Evolutionary conservation across 2,113 vertebrate species (phyloP), one percentile per base, ranked within the genome.

Genomic region (Perccottus glenii): DNA sequence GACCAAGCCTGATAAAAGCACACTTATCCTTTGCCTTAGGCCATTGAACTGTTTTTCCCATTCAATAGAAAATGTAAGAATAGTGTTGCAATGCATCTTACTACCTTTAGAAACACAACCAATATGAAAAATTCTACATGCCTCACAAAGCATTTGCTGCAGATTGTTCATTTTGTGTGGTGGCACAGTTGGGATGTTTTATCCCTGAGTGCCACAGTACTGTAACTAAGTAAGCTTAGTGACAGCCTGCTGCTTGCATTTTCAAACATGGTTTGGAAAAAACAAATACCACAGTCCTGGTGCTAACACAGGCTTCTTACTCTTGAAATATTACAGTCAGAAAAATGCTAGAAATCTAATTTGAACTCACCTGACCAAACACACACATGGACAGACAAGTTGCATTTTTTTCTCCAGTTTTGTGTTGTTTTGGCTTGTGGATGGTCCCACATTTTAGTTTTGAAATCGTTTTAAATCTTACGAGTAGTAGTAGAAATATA

Each of bases 111-210:
- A 55, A 36, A 36, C 52, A 36, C 33, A 55, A 27, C 19, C 19
- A 33, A 36, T 9, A 32, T 7, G 52, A 55, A 36, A 38, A 55
- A 55, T 81, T 86, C 58, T 15, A 59, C 74, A 52, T 67, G 62
- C 56, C 67, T 76, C 66, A 69, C 36, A 64, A 57, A 75, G 45
- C 67, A 75, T 79, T 75, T 56, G 55, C 73, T 70, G 53, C 42
- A 70, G 14, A 64, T 60, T 60, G 6, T 16, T 12, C 55, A 58
- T 67, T 83, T 85, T 55, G 56, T 48, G 48, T 59, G 75, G 55
- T 35, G 14, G 32, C n/a, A 15, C 75, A 78, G 40, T 16, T n/a
- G 46, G 44, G 32, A 35, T 56, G 64, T 49, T 19, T 45, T 70
- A 55, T 63, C 53, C 45, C 47, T 56, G 42, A 61, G 77, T 70